A percentile compares a stretch with the other conserved stretches of the same genome.
phyloP scores from a whole-genome alignment of 92 coral and sea anemone genomes.

The Actinostola sp. region DNA sequence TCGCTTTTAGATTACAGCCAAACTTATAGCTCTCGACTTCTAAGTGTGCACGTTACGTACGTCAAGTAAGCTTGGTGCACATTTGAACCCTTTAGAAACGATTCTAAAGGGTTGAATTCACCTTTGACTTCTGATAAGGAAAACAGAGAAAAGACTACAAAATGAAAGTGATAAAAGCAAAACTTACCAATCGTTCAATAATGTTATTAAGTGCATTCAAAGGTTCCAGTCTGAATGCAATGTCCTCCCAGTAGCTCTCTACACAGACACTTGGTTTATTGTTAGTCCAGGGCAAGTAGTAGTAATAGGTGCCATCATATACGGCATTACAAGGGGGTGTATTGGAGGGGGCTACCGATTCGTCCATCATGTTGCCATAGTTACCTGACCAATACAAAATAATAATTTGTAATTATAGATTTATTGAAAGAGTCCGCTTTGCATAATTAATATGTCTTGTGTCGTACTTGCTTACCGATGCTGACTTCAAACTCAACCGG shows the following conservation, averaged over 20 bases:
- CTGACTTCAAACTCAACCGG: constrained; percentile 99
- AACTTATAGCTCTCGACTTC: no score
- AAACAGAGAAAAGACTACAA: no score
- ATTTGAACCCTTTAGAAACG: no score
- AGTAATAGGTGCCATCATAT: constrained; percentile 86
- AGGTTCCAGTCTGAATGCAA: constrained; percentile 85
- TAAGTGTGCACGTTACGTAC: no score
- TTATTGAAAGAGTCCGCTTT: no score
- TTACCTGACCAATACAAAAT: constrained; percentile 60
- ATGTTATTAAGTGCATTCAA: constrained; percentile 68
- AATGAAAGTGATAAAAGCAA: not conserved
- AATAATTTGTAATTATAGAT: not conserved
- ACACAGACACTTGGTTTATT: constrained; percentile 95
- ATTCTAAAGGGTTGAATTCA: no score
- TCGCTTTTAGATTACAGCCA: no score
- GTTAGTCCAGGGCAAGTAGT: constrained; percentile 88
- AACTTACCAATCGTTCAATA: constrained; percentile 79
- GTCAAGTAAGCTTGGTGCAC: no score
- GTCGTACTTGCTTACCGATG: constrained; percentile 89
- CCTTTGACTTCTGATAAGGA: no score
- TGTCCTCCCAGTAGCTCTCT: constrained; percentile 95
- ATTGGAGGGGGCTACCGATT: constrained; percentile 91
- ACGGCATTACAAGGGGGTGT: constrained; percentile 95
- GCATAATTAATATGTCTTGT: no score
- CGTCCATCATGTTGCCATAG: constrained; percentile 98